These are phyloP conservation scores for Teleogryllus occipitalis DNA, from an alignment of 1,140 invertebrate species.

Conservation along the genomic window DNA sequence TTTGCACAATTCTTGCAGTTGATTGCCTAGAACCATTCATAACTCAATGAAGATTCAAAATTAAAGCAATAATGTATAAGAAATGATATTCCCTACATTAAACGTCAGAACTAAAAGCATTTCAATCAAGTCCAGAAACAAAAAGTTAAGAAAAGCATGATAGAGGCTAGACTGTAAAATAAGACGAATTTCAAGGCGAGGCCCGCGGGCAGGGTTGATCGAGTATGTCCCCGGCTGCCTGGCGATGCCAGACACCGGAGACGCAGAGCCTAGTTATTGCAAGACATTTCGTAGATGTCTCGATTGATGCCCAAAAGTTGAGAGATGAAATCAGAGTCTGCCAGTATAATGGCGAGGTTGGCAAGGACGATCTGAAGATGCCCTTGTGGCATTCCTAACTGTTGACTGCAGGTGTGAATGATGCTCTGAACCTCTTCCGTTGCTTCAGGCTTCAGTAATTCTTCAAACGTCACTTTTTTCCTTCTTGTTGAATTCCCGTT, in stretches of 20 bases:
- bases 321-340: conserved; percentile 60
- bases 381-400: conserved; percentile 54
- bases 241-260: conserved; percentile 13
- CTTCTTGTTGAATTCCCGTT: conserved; percentile 50
- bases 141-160: not conserved
- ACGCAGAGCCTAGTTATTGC: conserved; percentile 50
- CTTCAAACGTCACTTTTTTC: conserved; percentile 58
- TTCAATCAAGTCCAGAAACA: not conserved
- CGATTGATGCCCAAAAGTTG: conserved; percentile 64
- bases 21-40: no score
- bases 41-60: no score
- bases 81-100: no score
- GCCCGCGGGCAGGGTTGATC: no score
- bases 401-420: conserved; percentile 57
- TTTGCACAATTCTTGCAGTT: no score
- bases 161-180: not conserved
- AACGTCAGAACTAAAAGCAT: no score
- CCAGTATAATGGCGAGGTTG: conserved; percentile 54
- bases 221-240: conserved; percentile 7
- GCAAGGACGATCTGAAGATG: conserved; percentile 52
- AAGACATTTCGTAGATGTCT: conserved; percentile 62
- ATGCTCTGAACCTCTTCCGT: conserved; percentile 34
- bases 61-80: no score
- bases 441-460: not conserved
- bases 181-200: not conserved